A percentile compares a stretch with the other conserved stretches of the same genome.
Evolutionary conservation across 2,113 vertebrate species (phyloP).

Genomic region (Mustela nigripes): DNA sequence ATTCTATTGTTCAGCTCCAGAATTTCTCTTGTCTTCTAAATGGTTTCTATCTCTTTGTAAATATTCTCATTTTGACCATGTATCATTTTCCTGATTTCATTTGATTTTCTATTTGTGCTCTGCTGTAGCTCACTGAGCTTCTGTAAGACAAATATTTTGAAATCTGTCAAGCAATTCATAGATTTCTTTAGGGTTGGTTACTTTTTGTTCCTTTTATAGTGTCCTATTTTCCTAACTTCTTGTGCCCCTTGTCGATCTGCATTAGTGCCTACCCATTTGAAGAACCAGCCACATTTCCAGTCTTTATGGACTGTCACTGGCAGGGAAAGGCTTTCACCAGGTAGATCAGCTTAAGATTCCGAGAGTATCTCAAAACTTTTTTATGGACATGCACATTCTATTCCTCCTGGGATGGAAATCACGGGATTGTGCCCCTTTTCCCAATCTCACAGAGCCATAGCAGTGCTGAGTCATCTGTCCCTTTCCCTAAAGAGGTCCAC

Average conservation of each 20-base stretch:
- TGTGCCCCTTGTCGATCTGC: neutral
- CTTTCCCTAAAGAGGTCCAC: neutral
- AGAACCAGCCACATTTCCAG: neutral
- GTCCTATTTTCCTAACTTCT: neutral
- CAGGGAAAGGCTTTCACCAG: neutral
- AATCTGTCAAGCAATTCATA: neutral
- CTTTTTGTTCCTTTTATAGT: neutral
- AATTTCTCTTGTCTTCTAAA: neutral
- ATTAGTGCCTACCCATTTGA: neutral
- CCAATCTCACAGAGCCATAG: neutral
- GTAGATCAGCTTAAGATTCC: neutral
- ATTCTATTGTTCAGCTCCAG: neutral
- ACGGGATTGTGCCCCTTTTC: neutral
- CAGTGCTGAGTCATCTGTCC: neutral
- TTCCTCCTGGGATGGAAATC: neutral
- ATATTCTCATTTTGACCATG: neutral
- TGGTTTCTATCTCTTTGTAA: neutral
- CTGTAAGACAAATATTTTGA: neutral
- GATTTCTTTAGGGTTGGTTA: neutral
- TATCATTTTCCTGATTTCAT: neutral
- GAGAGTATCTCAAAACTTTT: neutral
- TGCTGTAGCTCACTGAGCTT: neutral
- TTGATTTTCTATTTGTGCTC: neutral
- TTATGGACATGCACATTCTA: neutral
- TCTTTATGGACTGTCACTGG: neutral